phyloP scores from a whole-genome alignment of 2,888 invertebrate genomes.

The Enchytraeus crypticus region DNA sequence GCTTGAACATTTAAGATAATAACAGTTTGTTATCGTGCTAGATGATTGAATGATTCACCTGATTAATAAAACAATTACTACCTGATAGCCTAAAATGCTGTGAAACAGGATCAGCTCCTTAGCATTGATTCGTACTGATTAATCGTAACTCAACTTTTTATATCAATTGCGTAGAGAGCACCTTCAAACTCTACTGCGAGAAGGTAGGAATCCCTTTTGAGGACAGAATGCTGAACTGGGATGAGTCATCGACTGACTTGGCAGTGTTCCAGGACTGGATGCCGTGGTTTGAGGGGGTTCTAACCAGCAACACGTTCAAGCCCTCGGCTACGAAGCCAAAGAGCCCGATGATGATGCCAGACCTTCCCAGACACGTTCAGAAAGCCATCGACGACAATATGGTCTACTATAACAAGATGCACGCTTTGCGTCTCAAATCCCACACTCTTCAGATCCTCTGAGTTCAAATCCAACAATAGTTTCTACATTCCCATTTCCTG shows the following conservation, averaged over 20 bases:
- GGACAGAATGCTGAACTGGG: constrained; percentile 32
- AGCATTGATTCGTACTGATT: neutral
- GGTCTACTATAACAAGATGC: constrained; percentile 26
- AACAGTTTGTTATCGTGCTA: too few species aligned
- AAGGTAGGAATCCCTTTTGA: constrained; percentile 27
- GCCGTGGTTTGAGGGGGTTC: constrained; percentile 32
- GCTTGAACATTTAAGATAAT: too few species aligned
- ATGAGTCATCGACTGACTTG: constrained; percentile 26
- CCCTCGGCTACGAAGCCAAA: constrained; percentile 30
- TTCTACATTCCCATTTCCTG: too few species aligned
- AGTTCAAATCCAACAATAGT: too few species aligned
- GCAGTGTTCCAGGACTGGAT: constrained; percentile 30
- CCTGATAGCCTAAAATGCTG: neutral
- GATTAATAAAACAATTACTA: neutral
- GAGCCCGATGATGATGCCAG: constrained; percentile 26
- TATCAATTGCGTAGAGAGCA: constrained; percentile 22
- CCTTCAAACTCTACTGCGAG: constrained; percentile 28
- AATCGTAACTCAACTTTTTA: neutral
- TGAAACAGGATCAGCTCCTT: neutral
- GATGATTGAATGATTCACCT: too few species aligned
- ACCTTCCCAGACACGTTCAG: constrained; percentile 27
- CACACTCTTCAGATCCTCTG: constrained; percentile 19
- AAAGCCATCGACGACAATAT: constrained; percentile 29
- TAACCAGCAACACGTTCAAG: constrained; percentile 29
- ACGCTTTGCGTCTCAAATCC: constrained; percentile 23